Evolutionary conservation across 2,113 vertebrate species (phyloP).

Genomic region (Candoia aspera): DNA sequence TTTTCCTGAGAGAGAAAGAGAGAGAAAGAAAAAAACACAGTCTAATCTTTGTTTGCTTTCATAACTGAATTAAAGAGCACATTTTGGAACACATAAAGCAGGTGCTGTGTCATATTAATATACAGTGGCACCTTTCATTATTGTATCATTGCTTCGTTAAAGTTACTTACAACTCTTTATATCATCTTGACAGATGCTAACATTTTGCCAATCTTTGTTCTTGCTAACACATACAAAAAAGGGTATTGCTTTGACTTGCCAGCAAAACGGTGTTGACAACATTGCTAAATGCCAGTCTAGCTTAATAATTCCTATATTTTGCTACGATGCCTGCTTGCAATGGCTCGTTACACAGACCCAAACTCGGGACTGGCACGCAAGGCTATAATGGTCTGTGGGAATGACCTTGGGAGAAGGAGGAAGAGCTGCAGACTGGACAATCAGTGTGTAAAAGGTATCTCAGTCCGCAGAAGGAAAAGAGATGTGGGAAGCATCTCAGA

Average conservation of each 20-base stretch:
- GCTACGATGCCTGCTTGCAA: constrained; percentile 44
- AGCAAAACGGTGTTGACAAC: constrained; percentile 77
- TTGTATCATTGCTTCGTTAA: constrained; percentile 73
- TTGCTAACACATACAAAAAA: constrained; percentile 69
- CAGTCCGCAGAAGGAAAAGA: no score
- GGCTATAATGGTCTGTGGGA: neutral
- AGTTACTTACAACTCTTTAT: constrained; percentile 77
- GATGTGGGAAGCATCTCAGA: no score
- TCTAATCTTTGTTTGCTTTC: constrained; percentile 69
- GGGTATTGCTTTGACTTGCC: constrained; percentile 70
- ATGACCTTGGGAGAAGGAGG: neutral
- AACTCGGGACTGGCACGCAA: neutral
- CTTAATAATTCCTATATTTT: constrained; percentile 62
- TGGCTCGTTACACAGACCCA: neutral
- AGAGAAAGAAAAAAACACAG: neutral
- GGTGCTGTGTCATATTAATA: constrained; percentile 67
- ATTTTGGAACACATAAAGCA: constrained; percentile 64
- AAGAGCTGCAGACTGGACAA: neutral
- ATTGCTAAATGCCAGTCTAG: constrained; percentile 71
- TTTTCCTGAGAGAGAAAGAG: constrained; percentile 57
- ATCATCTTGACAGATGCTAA: constrained; percentile 77
- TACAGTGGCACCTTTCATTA: constrained; percentile 69
- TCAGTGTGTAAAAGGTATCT: no score
- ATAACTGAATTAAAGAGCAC: constrained; percentile 62
- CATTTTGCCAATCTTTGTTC: constrained; percentile 71